Percentiles rank a stretch among this genome's conserved stretches.
These are phyloP conservation scores for Beris chalybata DNA, from an alignment of 2,888 invertebrate species.

Conservation along the genomic window DNA sequence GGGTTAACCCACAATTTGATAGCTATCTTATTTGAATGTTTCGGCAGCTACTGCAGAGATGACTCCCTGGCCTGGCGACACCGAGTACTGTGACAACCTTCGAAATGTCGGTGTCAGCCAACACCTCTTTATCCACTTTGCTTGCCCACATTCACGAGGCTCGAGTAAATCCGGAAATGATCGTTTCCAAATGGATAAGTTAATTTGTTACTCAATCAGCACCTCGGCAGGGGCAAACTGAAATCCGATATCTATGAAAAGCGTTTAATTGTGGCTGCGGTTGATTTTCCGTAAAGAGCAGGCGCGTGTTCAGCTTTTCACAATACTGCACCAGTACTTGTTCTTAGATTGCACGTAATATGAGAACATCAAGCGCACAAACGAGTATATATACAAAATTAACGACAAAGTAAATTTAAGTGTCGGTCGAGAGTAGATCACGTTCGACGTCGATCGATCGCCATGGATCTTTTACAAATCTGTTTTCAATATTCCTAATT, in stretches of 20 bases:
- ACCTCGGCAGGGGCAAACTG: not conserved
- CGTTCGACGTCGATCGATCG: too few relatives aligned
- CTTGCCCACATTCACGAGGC: not conserved
- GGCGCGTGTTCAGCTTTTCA: constrained; percentile 3
- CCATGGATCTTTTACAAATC: too few relatives aligned
- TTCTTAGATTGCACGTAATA: not conserved
- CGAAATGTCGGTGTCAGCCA: not conserved
- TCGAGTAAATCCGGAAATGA: constrained; percentile 12
- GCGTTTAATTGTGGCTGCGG: constrained; percentile 11
- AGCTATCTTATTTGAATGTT: too few relatives aligned
- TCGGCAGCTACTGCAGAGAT: too few relatives aligned
- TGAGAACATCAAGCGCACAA: too few relatives aligned
- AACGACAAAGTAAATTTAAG: too few relatives aligned
- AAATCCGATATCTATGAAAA: constrained; percentile 10
- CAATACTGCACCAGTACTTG: constrained; percentile 1
- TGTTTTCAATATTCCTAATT: too few relatives aligned
- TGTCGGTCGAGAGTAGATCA: too few relatives aligned
- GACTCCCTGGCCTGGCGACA: too few relatives aligned
- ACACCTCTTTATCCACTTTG: not conserved
- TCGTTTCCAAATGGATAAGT: constrained; percentile 12
- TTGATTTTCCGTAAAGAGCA: not conserved
- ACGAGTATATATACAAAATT: too few relatives aligned
- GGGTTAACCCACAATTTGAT: not conserved
- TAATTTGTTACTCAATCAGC: constrained; percentile 14
- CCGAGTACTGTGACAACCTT: not conserved